phyloP scores from a whole-genome alignment of 2,888 invertebrate genomes.

The Gerris lacustris region DNA sequence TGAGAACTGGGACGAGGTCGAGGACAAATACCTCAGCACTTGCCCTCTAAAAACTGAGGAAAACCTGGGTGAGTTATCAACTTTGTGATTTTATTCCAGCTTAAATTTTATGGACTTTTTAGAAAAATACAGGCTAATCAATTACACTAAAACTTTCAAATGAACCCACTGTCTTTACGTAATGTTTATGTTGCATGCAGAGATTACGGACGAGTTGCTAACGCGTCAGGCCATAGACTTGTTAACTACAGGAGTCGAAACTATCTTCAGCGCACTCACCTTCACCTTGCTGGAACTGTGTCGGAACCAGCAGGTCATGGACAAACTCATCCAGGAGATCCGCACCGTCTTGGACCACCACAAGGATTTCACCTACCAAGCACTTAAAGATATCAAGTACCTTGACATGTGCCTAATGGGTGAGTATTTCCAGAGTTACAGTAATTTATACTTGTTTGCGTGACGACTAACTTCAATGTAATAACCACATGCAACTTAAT shows the following conservation, averaged over 20 bases:
- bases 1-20: background rate
- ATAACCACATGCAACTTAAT: background rate
- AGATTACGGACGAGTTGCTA: slow-evolving; percentile 11
- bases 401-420: slow-evolving; percentile 45
- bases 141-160: no score
- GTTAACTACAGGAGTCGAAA: slow-evolving; percentile 30
- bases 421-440: slow-evolving; percentile 28
- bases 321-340: slow-evolving; percentile 41
- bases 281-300: slow-evolving; percentile 45
- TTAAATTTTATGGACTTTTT: no score
- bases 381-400: slow-evolving; percentile 44
- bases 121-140: no score
- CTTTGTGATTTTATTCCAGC: no score
- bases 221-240: slow-evolving; percentile 12
- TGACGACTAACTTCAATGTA: background rate
- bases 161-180: no score
- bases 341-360: slow-evolving; percentile 37
- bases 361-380: slow-evolving; percentile 42
- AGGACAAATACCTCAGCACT: background rate
- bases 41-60: no score
- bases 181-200: background rate
- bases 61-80: no score
- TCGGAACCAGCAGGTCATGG: slow-evolving; percentile 41
- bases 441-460: background rate
- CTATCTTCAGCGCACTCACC: slow-evolving; percentile 47